Base-by-base conservation (phyloP, 2,888 invertebrate species). In the Oscheius sp. region DNA sequence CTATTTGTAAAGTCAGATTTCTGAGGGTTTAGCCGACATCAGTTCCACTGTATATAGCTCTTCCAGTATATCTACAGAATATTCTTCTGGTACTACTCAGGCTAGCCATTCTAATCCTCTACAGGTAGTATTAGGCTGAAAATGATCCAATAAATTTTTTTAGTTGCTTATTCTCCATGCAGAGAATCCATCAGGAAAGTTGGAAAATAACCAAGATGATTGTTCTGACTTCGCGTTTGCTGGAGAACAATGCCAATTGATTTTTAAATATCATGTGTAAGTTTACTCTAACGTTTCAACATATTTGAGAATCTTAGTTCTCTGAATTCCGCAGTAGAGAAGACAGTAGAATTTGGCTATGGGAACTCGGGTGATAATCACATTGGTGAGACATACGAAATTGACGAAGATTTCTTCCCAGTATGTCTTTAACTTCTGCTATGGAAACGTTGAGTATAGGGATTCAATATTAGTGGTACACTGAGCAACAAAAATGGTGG, bases 141-240 rank as follows among this genome's bases (percentile, higher is more conserved):
- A n/a, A n/a, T n/a, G n/a, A n/a, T n/a, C n/a, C n/a, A n/a, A 36
- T 14, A 36, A 36, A 36, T 12, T 33, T 17, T 20, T 54, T 54
- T 24, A 54, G 54, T 54, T 32, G 54, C 9, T 54, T 17, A n/a
- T 63, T 4, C 49, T 36, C 9, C 63, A 45, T 20, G 63, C 45
- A 9, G 74, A 71, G 17, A 71, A 71, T 62, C 69, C 74, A 14
- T 49, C 70, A 1, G 74, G 74, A 22, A 66, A 36, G 4, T 12
- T 24, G 20, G 3, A 47, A 5, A 24, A 47, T 22, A 22, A 24
- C 3, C 5, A 4, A 24, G 12, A 20, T 47, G 41, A 3, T 12
- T 74, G 74, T 38, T 57, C 47, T 30, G 30, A 47, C 1, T 74
- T 71, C 45, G 51, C 41, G 4, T 74, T 71, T 33, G 38, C 61